Conservation (phyloP, 2,888 invertebrate genomes). For the Beris chalybata region DNA sequence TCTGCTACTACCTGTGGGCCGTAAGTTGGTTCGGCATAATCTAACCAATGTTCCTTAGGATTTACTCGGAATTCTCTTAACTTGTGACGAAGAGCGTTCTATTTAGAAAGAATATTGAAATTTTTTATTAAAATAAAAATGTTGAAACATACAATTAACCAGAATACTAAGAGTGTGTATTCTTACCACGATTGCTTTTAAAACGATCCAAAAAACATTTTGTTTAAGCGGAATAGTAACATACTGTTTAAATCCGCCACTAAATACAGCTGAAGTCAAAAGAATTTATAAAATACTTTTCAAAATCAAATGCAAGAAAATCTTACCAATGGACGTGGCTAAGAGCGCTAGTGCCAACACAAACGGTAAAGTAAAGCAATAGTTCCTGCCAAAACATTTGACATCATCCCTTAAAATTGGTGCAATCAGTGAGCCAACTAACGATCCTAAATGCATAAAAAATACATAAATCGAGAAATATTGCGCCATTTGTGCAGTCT, state of each 20-base stretch:
- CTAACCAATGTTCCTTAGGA: slow-evolving; percentile 80
- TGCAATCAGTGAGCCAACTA: slow-evolving; percentile 61
- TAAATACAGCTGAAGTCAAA: slow-evolving; percentile 51
- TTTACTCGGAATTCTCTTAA: slow-evolving; percentile 54
- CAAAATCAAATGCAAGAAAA: too few relatives aligned
- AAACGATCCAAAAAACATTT: too few relatives aligned
- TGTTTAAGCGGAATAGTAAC: too few relatives aligned
- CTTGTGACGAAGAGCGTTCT: slow-evolving; percentile 59
- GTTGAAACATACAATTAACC: too few relatives aligned
- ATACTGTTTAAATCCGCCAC: slow-evolving; percentile 1
- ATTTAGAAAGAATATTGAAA: slow-evolving; percentile 33
- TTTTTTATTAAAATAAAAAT: too few relatives aligned
- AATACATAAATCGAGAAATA: neutral
- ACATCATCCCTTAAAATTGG: slow-evolving; percentile 72
- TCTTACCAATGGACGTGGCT: slow-evolving; percentile 67
- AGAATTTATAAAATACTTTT: slow-evolving; percentile 40
- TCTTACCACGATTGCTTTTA: too few relatives aligned
- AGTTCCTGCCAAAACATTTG: slow-evolving; percentile 66
- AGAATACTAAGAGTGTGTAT: too few relatives aligned
- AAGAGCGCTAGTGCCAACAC: slow-evolving; percentile 76
- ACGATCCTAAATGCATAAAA: neutral
- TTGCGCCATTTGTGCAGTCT: slow-evolving; percentile 63
- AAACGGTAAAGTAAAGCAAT: slow-evolving; percentile 73
- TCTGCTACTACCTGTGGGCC: slow-evolving; percentile 71
- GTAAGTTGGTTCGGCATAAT: slow-evolving; percentile 76